A percentile compares a stretch with the other conserved stretches of the same genome.
These are phyloP conservation scores for Drosophila cracens DNA, from an alignment of 2,888 invertebrate genomes.

Conservation along the genomic window DNA sequence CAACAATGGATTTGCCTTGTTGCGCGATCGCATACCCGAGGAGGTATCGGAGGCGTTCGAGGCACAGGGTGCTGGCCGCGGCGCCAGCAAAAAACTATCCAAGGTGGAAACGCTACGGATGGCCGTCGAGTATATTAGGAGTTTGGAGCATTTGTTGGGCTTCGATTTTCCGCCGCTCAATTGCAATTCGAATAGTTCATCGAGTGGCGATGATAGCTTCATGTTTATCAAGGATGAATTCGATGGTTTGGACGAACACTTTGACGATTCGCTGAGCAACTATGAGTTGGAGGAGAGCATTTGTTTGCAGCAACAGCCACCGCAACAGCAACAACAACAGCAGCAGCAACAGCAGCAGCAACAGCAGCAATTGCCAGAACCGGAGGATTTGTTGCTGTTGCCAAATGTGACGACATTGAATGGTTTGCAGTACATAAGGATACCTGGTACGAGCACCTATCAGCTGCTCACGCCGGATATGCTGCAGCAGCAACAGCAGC, in stretches of 20 bases:
- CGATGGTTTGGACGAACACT: slow-evolving; percentile 76
- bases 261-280: slow-evolving; percentile 80
- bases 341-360: slow-evolving; percentile 5
- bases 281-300: slow-evolving; percentile 78
- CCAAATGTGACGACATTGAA: slow-evolving; percentile 85
- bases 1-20: slow-evolving; percentile 95
- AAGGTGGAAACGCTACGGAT: slow-evolving; percentile 95
- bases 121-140: slow-evolving; percentile 95
- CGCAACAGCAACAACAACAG: neutral
- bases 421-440: slow-evolving; percentile 87
- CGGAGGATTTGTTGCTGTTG: slow-evolving; percentile 67
- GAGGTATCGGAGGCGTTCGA: slow-evolving; percentile 91
- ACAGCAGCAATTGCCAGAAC: slow-evolving; percentile 5
- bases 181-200: slow-evolving; percentile 56
- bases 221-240: slow-evolving; percentile 83
- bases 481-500: slow-evolving; percentile 78
- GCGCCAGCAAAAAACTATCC: slow-evolving; percentile 91
- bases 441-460: slow-evolving; percentile 88
- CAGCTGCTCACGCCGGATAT: slow-evolving; percentile 87
- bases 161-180: slow-evolving; percentile 86
- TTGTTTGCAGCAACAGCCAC: slow-evolving; percentile 19
- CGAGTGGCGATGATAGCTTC: slow-evolving; percentile 82
- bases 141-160: slow-evolving; percentile 90
- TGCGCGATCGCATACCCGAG: slow-evolving; percentile 94
- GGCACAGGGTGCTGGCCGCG: slow-evolving; percentile 86